Evolutionary conservation across 2,888 invertebrate genomes (phyloP), one percentile per base, ranked within the genome.

Genomic region (Lasioglossum pauxillum): DNA sequence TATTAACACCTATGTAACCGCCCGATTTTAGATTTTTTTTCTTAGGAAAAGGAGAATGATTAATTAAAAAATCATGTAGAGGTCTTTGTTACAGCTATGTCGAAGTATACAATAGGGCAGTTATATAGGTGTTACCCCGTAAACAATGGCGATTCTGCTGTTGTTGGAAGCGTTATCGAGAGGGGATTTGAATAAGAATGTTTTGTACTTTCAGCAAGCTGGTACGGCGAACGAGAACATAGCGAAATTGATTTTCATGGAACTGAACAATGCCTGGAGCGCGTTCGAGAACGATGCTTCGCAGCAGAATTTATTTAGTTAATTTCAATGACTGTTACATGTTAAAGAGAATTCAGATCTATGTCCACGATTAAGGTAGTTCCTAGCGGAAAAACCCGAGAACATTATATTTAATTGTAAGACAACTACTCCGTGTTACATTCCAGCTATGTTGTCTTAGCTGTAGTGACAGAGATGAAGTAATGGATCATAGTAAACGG

Each of bases 241-340:
- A 92, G 99, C 99, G 14, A 99, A 98, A 96, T 96, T 99, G 95
- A 98, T 99, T 94, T 99, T 99, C 96, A 99, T 99, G 97, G 99
- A 99, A 96, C 96, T 99, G 90, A 99, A 99, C 96, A 99, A 99
- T 95, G 99, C 99, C 35, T 99, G 99, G 99, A 98, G 97, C 92
- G 98, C 99, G 94, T 99, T 99, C 95, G 99, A 99, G 95, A 98
- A 97, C 94, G 98, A 98, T 95, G 96, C 97, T 84, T 96, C 97
- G 89, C 98, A 98, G 94, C 98, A 98, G 95, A 98, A 97, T 93
- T 96, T 97, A 95, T 97, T 97, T 95, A 95, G 95, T 91, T 95
- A 95, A 95, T 89, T 91, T 67, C 83, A 78, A 86, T 87, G 60
- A 86, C 77, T 86, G 85, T 91, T 89, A 91, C 71, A 83, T 85